Base-by-base conservation (phyloP, 2,113 vertebrate genomes). In the Etia nguti region DNA sequence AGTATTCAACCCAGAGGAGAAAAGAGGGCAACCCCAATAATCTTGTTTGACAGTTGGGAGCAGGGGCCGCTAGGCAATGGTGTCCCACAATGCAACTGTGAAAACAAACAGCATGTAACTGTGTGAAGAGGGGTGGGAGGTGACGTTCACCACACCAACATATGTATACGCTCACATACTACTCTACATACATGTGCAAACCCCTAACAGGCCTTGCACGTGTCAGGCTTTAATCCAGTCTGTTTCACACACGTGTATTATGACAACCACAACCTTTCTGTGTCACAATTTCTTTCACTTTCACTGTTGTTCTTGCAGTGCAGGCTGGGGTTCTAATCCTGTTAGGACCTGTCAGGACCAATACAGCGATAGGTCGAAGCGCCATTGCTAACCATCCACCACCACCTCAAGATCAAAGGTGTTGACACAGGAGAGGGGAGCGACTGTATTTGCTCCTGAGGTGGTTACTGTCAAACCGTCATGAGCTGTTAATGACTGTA, bases 21-120 rank as follows among this genome's bases (percentile, higher is more conserved):
- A 88, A 85, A 82, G 52, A 77, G 91, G 85, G 86, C 79, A 88
- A 91, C 86, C 89, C 90, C 91, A 86, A 93, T 95, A 94, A 95
- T 95, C 81, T 90, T 95, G 93, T 95, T 95, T 95, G 95, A 95
- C 95, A 95, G 90, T 83, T 88, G 88, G 92, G 90, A 94, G 95
- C 91, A 85, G 87, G 84, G 90, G 91, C 89, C 84, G 59, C 89
- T 80, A 82, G 26, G 88, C 88, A 29, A 91, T 60, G 88, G 90
- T 93, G 92, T 94, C 95, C 92, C 92, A 94, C 94, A 94, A 95
- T 92, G 92, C 94, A 95, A 94, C 36, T 94, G 92, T 93, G 89
- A 95, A 95, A 95, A 95, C 95, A 95, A 95, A 95, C 93, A 94
- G 91, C 60, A 8, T 75, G 86, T 46, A 87, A 93, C 85, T 84